phyloP scores from a whole-genome alignment of 2,888 invertebrate genomes.

The Formica aserva region DNA sequence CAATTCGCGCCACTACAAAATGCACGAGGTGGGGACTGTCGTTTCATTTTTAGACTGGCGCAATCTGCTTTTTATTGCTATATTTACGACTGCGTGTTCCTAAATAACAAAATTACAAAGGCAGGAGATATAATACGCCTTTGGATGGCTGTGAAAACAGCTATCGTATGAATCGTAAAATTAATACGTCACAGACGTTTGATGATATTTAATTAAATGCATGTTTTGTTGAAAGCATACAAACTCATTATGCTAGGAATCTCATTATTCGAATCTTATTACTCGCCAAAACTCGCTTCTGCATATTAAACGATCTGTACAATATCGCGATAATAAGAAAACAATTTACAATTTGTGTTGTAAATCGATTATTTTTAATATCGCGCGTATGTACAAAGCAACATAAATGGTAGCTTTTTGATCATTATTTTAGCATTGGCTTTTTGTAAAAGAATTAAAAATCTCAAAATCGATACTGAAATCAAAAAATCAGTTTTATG shows the following conservation, averaged over 20 bases:
- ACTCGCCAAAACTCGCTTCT: background rate
- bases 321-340: background rate
- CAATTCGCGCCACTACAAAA: background rate
- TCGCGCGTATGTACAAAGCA: background rate
- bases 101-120: slow-evolving; percentile 5
- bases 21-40: background rate
- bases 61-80: slow-evolving; percentile 31
- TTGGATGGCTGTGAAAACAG: background rate
- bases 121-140: background rate
- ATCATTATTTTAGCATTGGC: background rate
- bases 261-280: background rate
- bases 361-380: slow-evolving; percentile 2
- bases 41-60: slow-evolving; percentile 37
- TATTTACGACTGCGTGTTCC: slow-evolving; percentile 15
- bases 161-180: background rate
- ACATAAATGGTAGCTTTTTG: background rate
- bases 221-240: background rate
- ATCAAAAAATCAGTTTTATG: background rate
- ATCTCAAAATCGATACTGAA: background rate
- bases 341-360: background rate
- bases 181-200: background rate
- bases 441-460: background rate
- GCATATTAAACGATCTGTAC: background rate
- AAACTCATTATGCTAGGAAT: background rate
- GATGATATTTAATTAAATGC: background rate